Base-by-base conservation (phyloP, 2,888 invertebrate genomes). In the Dasysyrphus tricinctus region DNA sequence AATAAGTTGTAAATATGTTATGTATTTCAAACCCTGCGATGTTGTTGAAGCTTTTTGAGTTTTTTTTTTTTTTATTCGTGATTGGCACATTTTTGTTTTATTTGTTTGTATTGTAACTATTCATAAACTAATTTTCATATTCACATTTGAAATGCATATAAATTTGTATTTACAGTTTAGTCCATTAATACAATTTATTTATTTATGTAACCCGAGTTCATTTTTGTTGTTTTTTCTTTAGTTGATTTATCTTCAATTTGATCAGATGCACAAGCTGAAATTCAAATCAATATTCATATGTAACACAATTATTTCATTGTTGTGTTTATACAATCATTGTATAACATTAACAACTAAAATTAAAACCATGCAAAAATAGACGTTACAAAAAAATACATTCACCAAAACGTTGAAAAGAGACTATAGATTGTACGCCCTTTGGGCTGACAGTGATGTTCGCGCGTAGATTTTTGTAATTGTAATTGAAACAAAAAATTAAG, bases 11-110 rank as follows among this genome's bases (percentile, higher is more conserved):
- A 24, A 24, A 24, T 24, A 76, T 80, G 29, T 77, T n/a, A 73
- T 34, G 72, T 80, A 65, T 78, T 74, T 81, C 74, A 86, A 86
- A 86, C 86, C 86, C 82, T 86, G 86, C 73, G 56, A 86, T 78
- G 78, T 74, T 78, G 69, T 74, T 78, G 69, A 82, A 82, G 81
- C 74, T 78, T 81, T 82, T 51, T 70, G 73, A 63, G 29, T 74
- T 72, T 47, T 49, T 7, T 59, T 47, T 69, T 74, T 72, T 47
- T 49, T 7, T 59, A 42, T 69, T 59, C 32, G 73, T 77, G 69
- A 81, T 86, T 86, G 85, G 85, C 85, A 86, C 85, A 86, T 73
- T 80, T 56, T 79, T 79, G 56, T 65, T 56, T 79, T 79, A 49
- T 65, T 78, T 63, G 19, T 39, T 69, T 65, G 9, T 69, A 39